These are phyloP conservation scores for Pampus argenteus DNA, from an alignment of 2,797 vertebrate species.

Conservation along the genomic window DNA sequence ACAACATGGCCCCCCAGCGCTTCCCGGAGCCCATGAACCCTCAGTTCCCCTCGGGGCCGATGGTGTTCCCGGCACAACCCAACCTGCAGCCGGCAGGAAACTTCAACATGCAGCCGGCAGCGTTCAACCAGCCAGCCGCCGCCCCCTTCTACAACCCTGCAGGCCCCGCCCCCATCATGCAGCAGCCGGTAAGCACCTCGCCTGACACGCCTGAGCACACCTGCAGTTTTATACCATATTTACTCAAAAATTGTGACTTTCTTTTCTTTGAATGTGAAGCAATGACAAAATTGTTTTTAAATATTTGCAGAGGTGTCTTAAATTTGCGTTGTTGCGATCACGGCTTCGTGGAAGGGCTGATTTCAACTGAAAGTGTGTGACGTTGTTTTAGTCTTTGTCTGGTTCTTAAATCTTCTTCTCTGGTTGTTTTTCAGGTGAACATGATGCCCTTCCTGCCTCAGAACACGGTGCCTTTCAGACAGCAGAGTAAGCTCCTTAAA, in stretches of 20 bases:
- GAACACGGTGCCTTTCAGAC: constrained; percentile 87
- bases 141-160: constrained; percentile 85
- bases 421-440: constrained; percentile 69
- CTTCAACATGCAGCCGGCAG: constrained; percentile 87
- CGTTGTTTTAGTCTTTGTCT: too few relatives aligned
- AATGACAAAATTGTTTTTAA: too few relatives aligned
- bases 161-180: constrained; percentile 75
- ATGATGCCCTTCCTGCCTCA: constrained; percentile 87
- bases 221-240: too few relatives aligned
- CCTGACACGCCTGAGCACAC: too few relatives aligned
- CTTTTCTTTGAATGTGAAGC: too few relatives aligned
- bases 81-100: constrained; percentile 85
- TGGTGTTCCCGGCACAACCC: constrained; percentile 77
- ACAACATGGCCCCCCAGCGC: constrained; percentile 80
- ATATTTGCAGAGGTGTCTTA: too few relatives aligned
- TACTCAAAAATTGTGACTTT: too few relatives aligned
- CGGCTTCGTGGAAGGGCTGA: too few relatives aligned
- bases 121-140: constrained; percentile 88
- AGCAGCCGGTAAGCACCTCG: constrained; percentile 87
- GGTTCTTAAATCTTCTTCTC: background rate
- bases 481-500: constrained; percentile 79
- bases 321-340: too few relatives aligned
- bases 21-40: constrained; percentile 87
- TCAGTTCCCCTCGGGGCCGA: constrained; percentile 83
- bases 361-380: too few relatives aligned